A percentile compares a stretch with the other conserved stretches of the same genome.
Evolutionary conservation across 2,888 invertebrate species (phyloP).

Genomic region (Aricia artaxerxes): DNA sequence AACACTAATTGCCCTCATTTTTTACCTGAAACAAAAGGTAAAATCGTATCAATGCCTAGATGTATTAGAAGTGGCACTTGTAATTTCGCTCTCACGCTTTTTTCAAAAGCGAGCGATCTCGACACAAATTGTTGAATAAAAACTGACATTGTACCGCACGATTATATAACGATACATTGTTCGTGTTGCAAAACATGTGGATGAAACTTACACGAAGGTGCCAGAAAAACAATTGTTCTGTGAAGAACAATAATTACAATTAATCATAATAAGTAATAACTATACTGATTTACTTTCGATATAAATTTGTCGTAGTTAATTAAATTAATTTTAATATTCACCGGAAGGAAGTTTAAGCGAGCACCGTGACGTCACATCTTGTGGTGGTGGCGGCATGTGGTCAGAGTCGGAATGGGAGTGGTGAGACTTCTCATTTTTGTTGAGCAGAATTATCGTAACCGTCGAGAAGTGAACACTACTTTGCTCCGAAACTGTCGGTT

Average conservation of each 20-base stretch:
- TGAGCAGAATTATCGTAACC: no score
- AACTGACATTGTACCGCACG: conserved; percentile 31
- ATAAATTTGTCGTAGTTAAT: no score
- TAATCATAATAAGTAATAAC: no score
- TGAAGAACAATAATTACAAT: neutral
- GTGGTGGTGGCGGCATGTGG: no score
- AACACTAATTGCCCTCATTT: conserved; percentile 51
- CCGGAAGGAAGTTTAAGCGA: no score
- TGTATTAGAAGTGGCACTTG: conserved; percentile 1
- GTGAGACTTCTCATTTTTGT: no score
- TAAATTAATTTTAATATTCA: no score
- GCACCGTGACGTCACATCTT: no score
- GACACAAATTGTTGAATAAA: conserved; percentile 30
- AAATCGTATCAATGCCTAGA: conserved; percentile 18
- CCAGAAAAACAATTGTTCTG: conserved; percentile 17
- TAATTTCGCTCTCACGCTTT: conserved; percentile 32
- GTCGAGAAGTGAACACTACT: no score
- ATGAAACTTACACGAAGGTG: conserved; percentile 20
- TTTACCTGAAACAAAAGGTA: conserved; percentile 44
- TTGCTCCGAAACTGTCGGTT: no score
- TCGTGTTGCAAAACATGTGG: conserved; percentile 14
- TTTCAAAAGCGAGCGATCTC: conserved; percentile 9
- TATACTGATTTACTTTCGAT: no score
- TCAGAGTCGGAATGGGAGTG: no score
- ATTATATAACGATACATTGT: conserved; percentile 25